Percentiles rank a stretch among this genome's conserved stretches.
These are phyloP conservation scores for Tupaia tana DNA, from an alignment of 2,113 vertebrate genomes.

Conservation along the genomic window DNA sequence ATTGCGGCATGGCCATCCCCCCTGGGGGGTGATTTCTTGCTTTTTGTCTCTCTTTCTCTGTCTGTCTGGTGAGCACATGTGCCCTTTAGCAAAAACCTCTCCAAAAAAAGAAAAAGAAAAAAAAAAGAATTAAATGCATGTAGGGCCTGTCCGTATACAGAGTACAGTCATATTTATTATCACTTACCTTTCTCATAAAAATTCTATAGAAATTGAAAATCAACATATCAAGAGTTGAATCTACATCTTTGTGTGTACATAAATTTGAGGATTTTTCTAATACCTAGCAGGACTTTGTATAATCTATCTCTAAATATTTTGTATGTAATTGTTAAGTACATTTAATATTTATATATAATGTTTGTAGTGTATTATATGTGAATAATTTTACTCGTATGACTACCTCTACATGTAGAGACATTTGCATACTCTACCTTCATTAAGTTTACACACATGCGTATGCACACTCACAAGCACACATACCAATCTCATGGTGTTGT, in stretches of 20 bases:
- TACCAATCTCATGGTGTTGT: background rate
- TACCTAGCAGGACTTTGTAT: background rate
- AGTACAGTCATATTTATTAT: background rate
- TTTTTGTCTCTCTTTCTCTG: no score
- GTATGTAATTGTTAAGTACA: background rate
- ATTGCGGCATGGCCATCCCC: no score
- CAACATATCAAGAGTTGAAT: background rate
- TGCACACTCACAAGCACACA: background rate
- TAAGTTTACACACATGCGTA: background rate
- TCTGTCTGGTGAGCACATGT: no score
- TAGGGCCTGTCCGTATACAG: background rate
- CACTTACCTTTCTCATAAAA: background rate
- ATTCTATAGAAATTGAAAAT: slow-evolving; percentile 18
- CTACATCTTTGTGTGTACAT: background rate
- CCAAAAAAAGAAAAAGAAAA: no score
- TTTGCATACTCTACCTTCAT: background rate
- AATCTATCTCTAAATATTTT: background rate
- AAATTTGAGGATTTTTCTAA: background rate
- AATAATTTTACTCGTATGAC: background rate
- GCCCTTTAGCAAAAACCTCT: no score
- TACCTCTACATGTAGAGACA: background rate
- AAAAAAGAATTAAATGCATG: background rate
- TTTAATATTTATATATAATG: background rate
- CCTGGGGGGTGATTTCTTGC: no score
- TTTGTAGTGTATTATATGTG: background rate